Evolutionary conservation across 2,888 invertebrate genomes (phyloP).

Genomic region (Idaea aversata): DNA sequence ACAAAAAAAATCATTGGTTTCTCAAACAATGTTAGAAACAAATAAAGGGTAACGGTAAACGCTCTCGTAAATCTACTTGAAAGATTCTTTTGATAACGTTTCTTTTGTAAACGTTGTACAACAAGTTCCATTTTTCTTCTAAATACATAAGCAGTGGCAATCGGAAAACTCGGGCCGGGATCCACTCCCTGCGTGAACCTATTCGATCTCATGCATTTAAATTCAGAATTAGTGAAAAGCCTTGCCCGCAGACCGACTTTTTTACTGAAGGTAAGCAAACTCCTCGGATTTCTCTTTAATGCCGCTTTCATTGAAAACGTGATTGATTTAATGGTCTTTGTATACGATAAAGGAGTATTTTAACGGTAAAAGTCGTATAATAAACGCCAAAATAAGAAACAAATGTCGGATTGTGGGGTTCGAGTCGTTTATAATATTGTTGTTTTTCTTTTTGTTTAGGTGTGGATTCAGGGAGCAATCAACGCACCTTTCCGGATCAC

Average conservation of each 20-base stretch:
- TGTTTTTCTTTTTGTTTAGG: conserved; percentile 34
- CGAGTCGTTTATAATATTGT: conserved; percentile 29
- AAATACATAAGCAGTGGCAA: conserved; percentile 73
- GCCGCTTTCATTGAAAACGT: conserved; percentile 65
- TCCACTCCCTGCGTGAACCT: conserved; percentile 66
- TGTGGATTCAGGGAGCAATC: conserved; percentile 50
- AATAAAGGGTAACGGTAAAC: conserved; percentile 35
- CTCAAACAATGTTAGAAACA: conserved; percentile 38
- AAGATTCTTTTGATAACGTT: conserved; percentile 55
- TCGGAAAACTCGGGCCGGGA: conserved; percentile 60
- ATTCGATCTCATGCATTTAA: conserved; percentile 80
- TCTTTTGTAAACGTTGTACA: conserved; percentile 54
- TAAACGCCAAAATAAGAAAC: conserved; percentile 24
- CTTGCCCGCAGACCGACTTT: conserved; percentile 63
- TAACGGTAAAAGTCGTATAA: conserved; percentile 28
- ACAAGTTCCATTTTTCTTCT: conserved; percentile 61
- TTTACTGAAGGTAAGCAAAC: conserved; percentile 64
- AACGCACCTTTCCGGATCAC: conserved; percentile 50
- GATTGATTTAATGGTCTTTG: conserved; percentile 66
- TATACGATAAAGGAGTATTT: conserved; percentile 42
- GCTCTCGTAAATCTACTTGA: conserved; percentile 50
- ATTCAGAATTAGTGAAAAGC: conserved; percentile 77
- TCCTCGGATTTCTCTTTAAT: conserved; percentile 57
- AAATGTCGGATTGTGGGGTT: conserved; percentile 23
- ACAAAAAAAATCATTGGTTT: conserved; percentile 33